These are phyloP conservation scores for Aphelocoma californica DNA, from an alignment of 2,797 vertebrate species.

Conservation along the genomic window DNA sequence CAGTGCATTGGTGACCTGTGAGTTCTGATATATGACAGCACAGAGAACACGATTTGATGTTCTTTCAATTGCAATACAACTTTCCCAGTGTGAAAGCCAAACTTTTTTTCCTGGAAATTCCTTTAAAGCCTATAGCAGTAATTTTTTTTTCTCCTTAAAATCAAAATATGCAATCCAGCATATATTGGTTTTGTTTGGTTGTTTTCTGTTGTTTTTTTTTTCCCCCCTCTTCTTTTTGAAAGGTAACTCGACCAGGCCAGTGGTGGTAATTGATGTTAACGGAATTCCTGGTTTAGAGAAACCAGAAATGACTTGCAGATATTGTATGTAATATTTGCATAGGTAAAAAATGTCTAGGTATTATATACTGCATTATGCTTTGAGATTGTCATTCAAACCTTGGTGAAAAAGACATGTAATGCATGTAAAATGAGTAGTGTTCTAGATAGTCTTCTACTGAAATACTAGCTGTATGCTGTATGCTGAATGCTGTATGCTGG, in stretches of 20 bases:
- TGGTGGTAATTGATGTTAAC: not conserved
- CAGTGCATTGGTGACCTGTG: not conserved
- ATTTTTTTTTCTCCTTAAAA: not conserved
- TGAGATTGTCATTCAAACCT: not conserved
- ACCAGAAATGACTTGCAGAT: not conserved
- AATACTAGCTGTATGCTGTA: not conserved
- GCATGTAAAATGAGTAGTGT: not conserved
- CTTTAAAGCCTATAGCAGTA: not conserved
- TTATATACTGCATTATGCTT: not conserved
- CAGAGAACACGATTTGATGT: not conserved
- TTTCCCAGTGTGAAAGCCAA: not conserved
- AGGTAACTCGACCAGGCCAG: not conserved
- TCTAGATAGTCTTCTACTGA: not conserved
- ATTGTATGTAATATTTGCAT: not conserved
- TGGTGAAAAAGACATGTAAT: not conserved
- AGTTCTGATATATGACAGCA: not conserved
- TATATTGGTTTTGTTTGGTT: not conserved
- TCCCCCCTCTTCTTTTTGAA: not conserved
- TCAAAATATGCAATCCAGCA: not conserved
- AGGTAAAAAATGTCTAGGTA: not conserved
- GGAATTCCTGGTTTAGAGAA: not conserved
- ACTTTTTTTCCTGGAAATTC: not conserved
- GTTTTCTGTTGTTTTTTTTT: fast-evolving
- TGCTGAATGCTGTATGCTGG: not conserved
- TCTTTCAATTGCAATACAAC: not conserved